Evolutionary conservation across 2,888 invertebrate genomes (phyloP).

Genomic region (Chymomyza amoena): DNA sequence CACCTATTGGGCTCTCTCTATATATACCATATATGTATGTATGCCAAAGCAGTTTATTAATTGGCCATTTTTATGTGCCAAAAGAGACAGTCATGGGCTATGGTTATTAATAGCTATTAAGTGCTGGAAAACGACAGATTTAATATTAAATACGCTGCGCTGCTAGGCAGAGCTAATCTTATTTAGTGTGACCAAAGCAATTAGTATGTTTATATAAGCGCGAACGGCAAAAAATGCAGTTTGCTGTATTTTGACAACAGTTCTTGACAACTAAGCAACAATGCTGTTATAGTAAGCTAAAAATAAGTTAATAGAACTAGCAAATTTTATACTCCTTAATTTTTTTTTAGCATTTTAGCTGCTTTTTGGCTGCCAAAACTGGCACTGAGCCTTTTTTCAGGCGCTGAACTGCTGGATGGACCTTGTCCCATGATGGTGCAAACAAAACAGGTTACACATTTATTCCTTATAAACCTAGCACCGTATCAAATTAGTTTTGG

Average conservation of each 20-base stretch:
- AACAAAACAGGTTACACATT: neutral
- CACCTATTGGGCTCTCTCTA: slow-evolving; percentile 47
- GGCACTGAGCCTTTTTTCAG: neutral
- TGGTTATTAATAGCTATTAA: slow-evolving; percentile 60
- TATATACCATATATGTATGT: no score
- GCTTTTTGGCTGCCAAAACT: neutral
- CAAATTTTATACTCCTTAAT: no score
- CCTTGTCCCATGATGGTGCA: neutral
- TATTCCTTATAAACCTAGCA: neutral
- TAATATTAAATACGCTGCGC: neutral
- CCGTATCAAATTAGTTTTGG: neutral
- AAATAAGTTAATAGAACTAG: neutral
- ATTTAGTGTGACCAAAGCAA: neutral
- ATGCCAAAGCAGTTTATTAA: slow-evolving; percentile 62
- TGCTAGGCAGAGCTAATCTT: no score
- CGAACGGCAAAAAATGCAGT: neutral
- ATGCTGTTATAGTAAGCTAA: neutral
- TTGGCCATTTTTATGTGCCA: slow-evolving; percentile 57
- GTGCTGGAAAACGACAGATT: slow-evolving; percentile 24
- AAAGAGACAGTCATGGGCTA: slow-evolving; percentile 39
- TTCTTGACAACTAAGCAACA: neutral
- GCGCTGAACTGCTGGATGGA: neutral
- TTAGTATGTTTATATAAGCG: neutral
- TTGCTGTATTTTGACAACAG: neutral
- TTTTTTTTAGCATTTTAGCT: neutral